A percentile compares a stretch with the other conserved stretches of the same genome.
Conservation (phyloP, 2,888 invertebrate species). For the Alloscopus bannaensis region DNA sequence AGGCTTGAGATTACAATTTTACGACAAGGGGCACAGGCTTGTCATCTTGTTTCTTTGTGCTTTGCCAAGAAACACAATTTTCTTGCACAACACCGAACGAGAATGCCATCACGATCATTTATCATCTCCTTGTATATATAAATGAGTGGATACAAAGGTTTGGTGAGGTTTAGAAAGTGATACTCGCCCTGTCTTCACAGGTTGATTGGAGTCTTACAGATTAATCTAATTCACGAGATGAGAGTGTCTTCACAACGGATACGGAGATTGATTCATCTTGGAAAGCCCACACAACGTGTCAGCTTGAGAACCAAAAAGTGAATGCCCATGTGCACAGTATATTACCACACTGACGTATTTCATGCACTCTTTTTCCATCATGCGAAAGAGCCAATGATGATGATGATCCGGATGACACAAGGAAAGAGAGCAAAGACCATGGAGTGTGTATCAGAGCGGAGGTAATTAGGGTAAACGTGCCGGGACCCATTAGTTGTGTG, state of each 20-base stretch:
- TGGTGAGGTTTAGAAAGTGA: no score
- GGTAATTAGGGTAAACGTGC: constrained; percentile 30
- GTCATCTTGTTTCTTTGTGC: no score
- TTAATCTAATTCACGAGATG: no score
- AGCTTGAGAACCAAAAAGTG: not conserved
- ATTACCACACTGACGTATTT: not conserved
- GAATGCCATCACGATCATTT: no score
- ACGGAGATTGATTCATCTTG: not conserved
- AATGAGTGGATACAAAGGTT: no score
- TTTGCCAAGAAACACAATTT: no score
- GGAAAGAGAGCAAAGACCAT: not conserved
- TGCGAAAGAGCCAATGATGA: not conserved
- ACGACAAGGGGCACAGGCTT: no score
- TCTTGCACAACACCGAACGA: no score
- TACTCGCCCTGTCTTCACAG: not conserved
- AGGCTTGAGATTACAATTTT: no score
- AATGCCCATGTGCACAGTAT: not conserved
- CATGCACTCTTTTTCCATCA: not conserved
- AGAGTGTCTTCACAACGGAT: not conserved
- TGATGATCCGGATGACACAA: constrained; percentile 2
- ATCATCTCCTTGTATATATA: no score
- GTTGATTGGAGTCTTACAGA: not conserved
- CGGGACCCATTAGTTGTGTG: constrained; percentile 9
- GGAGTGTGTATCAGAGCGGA: constrained; percentile 19
- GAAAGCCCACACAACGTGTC: not conserved